These are phyloP conservation scores for Pristis pectinata DNA, from an alignment of 2,797 vertebrate genomes.

Conservation along the genomic window DNA sequence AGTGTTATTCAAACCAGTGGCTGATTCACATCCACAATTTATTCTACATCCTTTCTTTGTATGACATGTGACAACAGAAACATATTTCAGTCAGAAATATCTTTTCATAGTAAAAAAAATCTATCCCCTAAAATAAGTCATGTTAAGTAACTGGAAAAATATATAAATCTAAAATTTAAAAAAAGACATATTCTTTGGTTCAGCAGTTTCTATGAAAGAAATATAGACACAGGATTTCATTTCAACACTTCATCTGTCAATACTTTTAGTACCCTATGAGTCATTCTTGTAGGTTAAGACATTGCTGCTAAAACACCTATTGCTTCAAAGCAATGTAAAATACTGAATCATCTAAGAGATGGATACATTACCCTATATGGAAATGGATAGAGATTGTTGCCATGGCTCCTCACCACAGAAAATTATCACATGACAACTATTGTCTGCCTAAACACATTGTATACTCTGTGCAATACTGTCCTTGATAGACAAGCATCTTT, in stretches of 20 bases:
- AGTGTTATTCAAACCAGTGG: background rate
- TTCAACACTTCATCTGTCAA: constrained; percentile 8
- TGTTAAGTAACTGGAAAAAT: background rate
- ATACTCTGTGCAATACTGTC: background rate
- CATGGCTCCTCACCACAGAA: background rate
- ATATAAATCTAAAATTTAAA: background rate
- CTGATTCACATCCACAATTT: constrained; percentile 10
- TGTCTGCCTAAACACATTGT: background rate
- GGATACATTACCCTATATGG: constrained; percentile 2
- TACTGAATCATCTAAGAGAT: constrained; percentile 28
- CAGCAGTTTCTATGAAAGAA: background rate
- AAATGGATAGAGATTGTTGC: constrained; percentile 5
- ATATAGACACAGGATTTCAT: constrained; percentile 21
- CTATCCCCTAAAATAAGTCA: background rate
- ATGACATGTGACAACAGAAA: background rate
- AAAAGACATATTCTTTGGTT: background rate
- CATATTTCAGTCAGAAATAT: background rate
- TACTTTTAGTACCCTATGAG: background rate
- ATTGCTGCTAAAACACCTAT: background rate
- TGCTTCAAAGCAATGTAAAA: background rate
- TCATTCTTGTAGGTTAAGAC: constrained; percentile 24
- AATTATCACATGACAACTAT: constrained; percentile 12
- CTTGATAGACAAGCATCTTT: background rate
- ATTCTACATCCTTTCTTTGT: background rate
- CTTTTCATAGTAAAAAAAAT: background rate